These are phyloP conservation scores for Megaceryle alcyon DNA, from an alignment of 2,797 vertebrate genomes.

Conservation along the genomic window DNA sequence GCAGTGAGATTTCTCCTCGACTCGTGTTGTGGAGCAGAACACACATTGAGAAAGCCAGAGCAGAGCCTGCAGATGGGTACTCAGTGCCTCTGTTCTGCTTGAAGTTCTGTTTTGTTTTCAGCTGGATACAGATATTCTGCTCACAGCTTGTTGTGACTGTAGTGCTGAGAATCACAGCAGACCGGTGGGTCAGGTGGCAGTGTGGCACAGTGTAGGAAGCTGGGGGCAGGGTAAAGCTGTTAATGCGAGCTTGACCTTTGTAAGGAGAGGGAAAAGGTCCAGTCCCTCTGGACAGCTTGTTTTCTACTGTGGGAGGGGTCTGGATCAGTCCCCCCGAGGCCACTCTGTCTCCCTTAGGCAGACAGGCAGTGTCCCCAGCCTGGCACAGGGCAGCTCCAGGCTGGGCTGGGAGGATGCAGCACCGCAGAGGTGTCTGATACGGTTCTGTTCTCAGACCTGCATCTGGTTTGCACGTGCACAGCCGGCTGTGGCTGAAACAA, in stretches of 20 bases:
- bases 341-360: neutral
- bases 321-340: neutral
- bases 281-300: neutral
- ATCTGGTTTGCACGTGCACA: no score
- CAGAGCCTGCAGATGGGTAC: neutral
- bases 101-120: neutral
- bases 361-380: neutral
- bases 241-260: neutral
- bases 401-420: neutral
- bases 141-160: no score
- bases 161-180: no score
- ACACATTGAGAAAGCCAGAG: neutral
- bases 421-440: rapidly evolving
- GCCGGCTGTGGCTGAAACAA: neutral
- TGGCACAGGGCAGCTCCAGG: no score
- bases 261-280: neutral
- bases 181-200: neutral
- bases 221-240: neutral
- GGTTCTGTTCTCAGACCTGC: neutral
- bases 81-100: neutral
- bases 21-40: neutral
- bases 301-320: neutral
- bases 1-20: neutral
- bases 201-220: neutral
- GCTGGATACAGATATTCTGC: no score